A percentile compares a stretch with the other conserved stretches of the same genome.
phyloP scores from a whole-genome alignment of 2,888 invertebrate species.

The Horisme vitalbata region DNA sequence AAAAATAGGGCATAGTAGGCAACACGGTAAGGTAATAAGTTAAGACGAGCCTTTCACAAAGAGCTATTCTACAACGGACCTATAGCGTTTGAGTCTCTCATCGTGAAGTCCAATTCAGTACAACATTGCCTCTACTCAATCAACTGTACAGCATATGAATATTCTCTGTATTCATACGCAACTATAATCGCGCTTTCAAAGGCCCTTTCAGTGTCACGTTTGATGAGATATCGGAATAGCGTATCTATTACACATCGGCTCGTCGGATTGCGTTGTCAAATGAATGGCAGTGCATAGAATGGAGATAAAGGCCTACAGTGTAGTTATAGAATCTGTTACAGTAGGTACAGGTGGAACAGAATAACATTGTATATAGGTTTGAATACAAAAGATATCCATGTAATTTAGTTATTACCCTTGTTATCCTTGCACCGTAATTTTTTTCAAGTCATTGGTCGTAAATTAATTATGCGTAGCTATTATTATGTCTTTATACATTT shows the following conservation, averaged over 20 bases:
- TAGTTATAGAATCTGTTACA: neutral
- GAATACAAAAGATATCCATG: no score
- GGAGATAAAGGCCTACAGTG: slow-evolving; percentile 44
- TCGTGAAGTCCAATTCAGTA: neutral
- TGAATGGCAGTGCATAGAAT: slow-evolving; percentile 41
- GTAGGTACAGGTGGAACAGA: no score
- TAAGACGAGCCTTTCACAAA: no score
- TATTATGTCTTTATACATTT: no score
- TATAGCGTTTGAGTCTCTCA: neutral
- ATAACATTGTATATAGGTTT: no score
- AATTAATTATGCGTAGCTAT: no score
- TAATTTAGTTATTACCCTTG: no score
- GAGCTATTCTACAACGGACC: no score
- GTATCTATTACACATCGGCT: slow-evolving; percentile 20
- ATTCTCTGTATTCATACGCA: slow-evolving; percentile 6
- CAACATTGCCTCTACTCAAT: neutral
- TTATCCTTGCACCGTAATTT: no score
- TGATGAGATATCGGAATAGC: slow-evolving; percentile 22
- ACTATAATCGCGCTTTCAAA: slow-evolving; percentile 17
- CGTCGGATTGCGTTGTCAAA: slow-evolving; percentile 40
- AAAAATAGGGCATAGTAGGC: no score
- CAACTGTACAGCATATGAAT: slow-evolving; percentile 4
- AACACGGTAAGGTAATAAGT: no score
- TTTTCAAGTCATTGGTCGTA: no score
- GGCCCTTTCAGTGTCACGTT: slow-evolving; percentile 23